These are phyloP conservation scores for Polydrusus tereticollis DNA, from an alignment of 2,888 invertebrate species.

Conservation along the genomic window DNA sequence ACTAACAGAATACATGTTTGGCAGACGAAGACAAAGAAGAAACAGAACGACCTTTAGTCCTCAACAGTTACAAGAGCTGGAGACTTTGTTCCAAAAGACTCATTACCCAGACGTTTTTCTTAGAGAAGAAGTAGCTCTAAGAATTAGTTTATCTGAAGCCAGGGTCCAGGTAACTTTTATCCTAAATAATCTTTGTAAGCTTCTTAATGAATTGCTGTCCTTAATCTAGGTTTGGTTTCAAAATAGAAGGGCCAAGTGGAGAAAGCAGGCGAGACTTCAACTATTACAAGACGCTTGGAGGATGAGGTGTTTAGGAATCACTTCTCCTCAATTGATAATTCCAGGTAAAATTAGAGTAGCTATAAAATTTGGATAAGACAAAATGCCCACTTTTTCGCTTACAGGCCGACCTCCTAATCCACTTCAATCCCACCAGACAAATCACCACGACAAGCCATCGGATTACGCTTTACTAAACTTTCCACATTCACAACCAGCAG, in stretches of 20 bases:
- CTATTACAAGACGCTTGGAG: constrained; percentile 91
- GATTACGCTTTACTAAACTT: constrained; percentile 59
- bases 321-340: constrained; percentile 65
- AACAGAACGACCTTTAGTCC: constrained; percentile 95
- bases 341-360: no score
- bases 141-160: constrained; percentile 93
- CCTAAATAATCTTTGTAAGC: no score
- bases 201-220: background rate
- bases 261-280: constrained; percentile 89
- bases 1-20: constrained; percentile 94
- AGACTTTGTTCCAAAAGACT: constrained; percentile 92
- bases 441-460: constrained; percentile 52
- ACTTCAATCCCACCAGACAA: constrained; percentile 48
- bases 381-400: background rate
- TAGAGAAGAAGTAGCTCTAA: constrained; percentile 90
- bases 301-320: constrained; percentile 84
- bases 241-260: constrained; percentile 91
- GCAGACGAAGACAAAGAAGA: constrained; percentile 86
- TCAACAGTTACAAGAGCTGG: constrained; percentile 91
- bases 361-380: no score
- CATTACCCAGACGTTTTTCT: constrained; percentile 93
- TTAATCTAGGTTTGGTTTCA: constrained; percentile 87
- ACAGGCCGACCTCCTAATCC: constrained; percentile 54
- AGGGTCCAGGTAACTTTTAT: constrained; percentile 83
- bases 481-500: constrained; percentile 52